Base-by-base conservation (phyloP, 2,797 vertebrate species). In the Molossus molossus region DNA sequence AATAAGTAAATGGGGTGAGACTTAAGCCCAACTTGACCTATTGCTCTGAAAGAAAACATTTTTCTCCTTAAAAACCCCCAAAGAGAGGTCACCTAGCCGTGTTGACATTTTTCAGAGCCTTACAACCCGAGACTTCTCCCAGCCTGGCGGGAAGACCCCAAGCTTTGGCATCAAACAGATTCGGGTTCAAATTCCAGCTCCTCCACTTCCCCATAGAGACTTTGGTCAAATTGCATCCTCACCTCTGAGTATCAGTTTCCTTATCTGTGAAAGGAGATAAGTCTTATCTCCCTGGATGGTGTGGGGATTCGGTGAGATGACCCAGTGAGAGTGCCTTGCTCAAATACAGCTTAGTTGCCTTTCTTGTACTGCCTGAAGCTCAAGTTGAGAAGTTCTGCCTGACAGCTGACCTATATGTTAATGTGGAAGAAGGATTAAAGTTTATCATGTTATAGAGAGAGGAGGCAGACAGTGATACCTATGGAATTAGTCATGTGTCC, bases 1-100 rank as follows among this genome's bases (percentile, higher is more conserved):
- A 33, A 33, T 33, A 33, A 33, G 3, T 33, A 33, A 33, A 33
- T 33, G 33, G 33, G 33, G 33, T 33, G 33, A 45, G 40, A 45
- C 40, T 45, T 45, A 62, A 50, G 53, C 29, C 91, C 45, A 48
- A 14, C 64, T n/a, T 48, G 14, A 65, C 33, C 73, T 75, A 29
- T 94, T 55, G 53, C 29, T 91, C 64, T 60, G 80, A 91, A 91
- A 95, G 64, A 91, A 64, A 80, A 57, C 1, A 55, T n/a, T 86
- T 92, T 76, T 48, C 55, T 88, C 33, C 53, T 93, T 84, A 53
- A 67, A 67, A 67, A 18, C 33, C 55, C 70, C 33, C 29, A 48
- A 76, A 88, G 33, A 70, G 89, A 64, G 77, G 7, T 62, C 62
- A 40, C 8, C 7, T 29, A 48, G 9, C 37, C 14, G 77, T 65